Evolutionary conservation across 1,140 invertebrate genomes (phyloP).

Genomic region (Euborellia annulipes): DNA sequence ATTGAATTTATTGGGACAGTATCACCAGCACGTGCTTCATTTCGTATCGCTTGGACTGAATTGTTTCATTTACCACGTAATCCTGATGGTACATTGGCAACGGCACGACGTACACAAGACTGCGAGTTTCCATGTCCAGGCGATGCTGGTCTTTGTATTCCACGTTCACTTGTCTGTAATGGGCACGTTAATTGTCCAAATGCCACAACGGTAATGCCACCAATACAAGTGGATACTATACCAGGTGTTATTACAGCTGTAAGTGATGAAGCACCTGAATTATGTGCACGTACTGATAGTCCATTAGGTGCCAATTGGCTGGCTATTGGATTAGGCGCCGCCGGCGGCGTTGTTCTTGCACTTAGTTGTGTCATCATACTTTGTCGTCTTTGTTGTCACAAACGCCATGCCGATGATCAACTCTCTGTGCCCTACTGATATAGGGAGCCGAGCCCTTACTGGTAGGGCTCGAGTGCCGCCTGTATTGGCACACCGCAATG

Average conservation of each 20-base stretch:
- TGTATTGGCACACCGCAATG: too few species aligned
- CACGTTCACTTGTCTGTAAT: conserved; percentile 64
- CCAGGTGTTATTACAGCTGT: conserved; percentile 15
- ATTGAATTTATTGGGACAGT: conserved; percentile 54
- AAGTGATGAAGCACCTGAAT: conserved; percentile 45
- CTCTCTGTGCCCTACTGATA: conserved; percentile 30
- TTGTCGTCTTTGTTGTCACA: conserved; percentile 30
- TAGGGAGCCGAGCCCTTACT: too few species aligned
- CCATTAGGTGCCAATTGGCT: conserved; percentile 31
- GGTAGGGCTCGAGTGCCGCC: too few species aligned
- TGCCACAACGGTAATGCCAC: conserved; percentile 16
- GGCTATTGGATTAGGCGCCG: conserved; percentile 32
- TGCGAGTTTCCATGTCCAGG: conserved; percentile 73
- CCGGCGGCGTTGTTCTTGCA: conserved; percentile 27
- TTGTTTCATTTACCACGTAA: conserved; percentile 72
- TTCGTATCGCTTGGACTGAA: conserved; percentile 79
- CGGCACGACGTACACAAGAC: conserved; percentile 41
- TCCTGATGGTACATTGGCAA: conserved; percentile 59
- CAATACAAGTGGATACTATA: neutral
- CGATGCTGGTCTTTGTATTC: conserved; percentile 63
- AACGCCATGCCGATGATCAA: conserved; percentile 15
- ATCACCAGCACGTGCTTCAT: conserved; percentile 60
- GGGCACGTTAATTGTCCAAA: conserved; percentile 75
- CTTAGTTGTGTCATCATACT: conserved; percentile 27
- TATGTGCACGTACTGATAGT: conserved; percentile 31